Conservation (phyloP, 2,888 invertebrate species). For the Physocephala rufipes region DNA sequence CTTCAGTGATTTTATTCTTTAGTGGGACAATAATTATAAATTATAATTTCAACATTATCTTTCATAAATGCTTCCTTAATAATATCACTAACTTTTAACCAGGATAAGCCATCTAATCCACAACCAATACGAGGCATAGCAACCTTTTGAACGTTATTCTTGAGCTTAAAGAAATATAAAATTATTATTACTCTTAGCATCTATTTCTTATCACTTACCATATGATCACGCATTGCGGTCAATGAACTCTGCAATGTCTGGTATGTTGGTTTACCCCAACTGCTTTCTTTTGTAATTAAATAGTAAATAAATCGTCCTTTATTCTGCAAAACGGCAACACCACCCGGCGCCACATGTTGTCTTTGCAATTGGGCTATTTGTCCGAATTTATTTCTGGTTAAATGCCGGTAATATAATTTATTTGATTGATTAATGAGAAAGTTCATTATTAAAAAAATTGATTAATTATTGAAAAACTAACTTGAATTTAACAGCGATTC, state of each 20-base stretch:
- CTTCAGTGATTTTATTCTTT: constrained; percentile 26
- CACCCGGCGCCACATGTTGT: constrained; percentile 63
- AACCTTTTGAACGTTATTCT: constrained; percentile 67
- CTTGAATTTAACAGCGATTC: constrained; percentile 68
- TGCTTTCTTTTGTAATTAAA: constrained; percentile 70
- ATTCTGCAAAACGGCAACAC: constrained; percentile 66
- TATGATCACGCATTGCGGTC: constrained; percentile 58
- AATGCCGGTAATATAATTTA: not conserved
- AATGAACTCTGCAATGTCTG: constrained; percentile 64
- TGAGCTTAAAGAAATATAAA: constrained; percentile 49
- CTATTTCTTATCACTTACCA: constrained; percentile 52
- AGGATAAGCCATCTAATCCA: constrained; percentile 72
- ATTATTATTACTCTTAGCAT: not conserved
- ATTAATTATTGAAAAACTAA: no score
- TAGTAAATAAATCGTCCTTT: constrained; percentile 68
- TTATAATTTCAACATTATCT: constrained; percentile 65
- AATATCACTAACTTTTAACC: constrained; percentile 69
- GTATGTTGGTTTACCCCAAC: constrained; percentile 68
- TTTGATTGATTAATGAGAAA: not conserved
- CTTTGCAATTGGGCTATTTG: constrained; percentile 50
- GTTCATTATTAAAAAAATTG: not conserved
- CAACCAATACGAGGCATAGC: constrained; percentile 75
- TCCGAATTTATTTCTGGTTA: constrained; percentile 58
- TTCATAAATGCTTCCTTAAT: constrained; percentile 68
- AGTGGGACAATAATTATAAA: constrained; percentile 65